These are phyloP conservation scores for Bos indicus DNA, from an alignment of 2,113 vertebrate species.

Conservation along the genomic window DNA sequence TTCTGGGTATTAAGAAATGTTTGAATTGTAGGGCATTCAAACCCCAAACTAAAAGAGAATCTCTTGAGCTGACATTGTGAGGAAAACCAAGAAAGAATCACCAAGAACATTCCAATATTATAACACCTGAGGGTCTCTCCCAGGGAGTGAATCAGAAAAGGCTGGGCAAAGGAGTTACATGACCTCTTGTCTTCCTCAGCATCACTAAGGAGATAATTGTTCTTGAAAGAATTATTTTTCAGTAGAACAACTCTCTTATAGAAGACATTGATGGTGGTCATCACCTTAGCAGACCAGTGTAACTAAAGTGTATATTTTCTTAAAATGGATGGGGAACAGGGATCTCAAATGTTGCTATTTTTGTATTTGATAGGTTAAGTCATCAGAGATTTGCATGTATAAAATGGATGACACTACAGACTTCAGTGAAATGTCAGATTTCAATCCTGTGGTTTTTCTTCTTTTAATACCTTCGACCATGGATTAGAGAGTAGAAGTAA, in stretches of 20 bases:
- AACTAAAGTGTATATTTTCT: not conserved
- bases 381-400: not conserved
- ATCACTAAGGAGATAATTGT: not conserved
- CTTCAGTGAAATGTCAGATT: not conserved
- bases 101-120: not conserved
- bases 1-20: not conserved
- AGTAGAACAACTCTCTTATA: not conserved
- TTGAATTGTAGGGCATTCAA: not conserved
- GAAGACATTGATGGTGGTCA: not conserved
- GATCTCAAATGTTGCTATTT: not conserved
- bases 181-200: not conserved
- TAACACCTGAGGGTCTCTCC: not conserved
- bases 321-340: not conserved
- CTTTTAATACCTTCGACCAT: not conserved
- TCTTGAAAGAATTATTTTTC: not conserved
- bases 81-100: not conserved
- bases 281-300: not conserved
- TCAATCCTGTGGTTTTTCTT: not conserved
- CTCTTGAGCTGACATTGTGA: not conserved
- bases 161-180: not conserved
- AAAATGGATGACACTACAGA: not conserved
- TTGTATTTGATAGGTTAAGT: not conserved
- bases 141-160: not conserved
- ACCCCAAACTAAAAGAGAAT: not conserved
- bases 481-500: not conserved